phyloP scores from a whole-genome alignment of 1,140 invertebrate genomes.

The Pristionchus pacificus region DNA sequence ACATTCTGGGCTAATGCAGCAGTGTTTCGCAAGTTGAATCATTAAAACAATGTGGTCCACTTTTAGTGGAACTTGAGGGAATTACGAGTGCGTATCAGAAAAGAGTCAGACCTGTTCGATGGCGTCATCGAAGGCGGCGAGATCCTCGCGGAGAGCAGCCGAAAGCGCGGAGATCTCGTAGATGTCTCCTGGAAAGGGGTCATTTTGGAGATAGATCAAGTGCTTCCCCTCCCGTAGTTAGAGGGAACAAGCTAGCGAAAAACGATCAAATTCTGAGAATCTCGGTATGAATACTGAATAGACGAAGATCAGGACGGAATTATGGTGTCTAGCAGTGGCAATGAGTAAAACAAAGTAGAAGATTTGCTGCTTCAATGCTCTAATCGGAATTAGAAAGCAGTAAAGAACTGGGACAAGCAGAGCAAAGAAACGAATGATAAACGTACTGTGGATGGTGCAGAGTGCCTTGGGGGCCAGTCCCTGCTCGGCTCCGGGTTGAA shows the following conservation, averaged over 20 bases:
- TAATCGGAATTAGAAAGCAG: too few relatives aligned
- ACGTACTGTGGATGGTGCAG: not conserved
- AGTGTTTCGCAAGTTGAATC: too few relatives aligned
- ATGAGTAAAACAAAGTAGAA: too few relatives aligned
- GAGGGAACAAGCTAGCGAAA: not conserved
- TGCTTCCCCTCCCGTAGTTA: not conserved
- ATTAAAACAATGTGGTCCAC: too few relatives aligned
- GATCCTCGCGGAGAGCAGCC: constrained; percentile 34
- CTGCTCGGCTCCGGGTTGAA: not conserved
- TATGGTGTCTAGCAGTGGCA: too few relatives aligned
- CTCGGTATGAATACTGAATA: not conserved
- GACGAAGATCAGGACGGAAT: not conserved
- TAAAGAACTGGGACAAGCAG: too few relatives aligned
- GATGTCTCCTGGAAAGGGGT: constrained; percentile 25
- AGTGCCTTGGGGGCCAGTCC: too few relatives aligned
- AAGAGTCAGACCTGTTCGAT: constrained; percentile 42
- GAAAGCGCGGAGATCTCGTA: constrained; percentile 47
- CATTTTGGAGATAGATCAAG: not conserved
- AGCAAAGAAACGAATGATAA: not conserved
- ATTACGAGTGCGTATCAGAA: not conserved
- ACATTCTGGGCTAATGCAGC: too few relatives aligned
- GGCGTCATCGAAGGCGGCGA: constrained; percentile 41
- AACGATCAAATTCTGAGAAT: not conserved
- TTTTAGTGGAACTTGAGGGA: too few relatives aligned
- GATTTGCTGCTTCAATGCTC: too few relatives aligned